phyloP scores from a whole-genome alignment of 2,113 vertebrate species.

The Nerophis lumbriciformis region DNA sequence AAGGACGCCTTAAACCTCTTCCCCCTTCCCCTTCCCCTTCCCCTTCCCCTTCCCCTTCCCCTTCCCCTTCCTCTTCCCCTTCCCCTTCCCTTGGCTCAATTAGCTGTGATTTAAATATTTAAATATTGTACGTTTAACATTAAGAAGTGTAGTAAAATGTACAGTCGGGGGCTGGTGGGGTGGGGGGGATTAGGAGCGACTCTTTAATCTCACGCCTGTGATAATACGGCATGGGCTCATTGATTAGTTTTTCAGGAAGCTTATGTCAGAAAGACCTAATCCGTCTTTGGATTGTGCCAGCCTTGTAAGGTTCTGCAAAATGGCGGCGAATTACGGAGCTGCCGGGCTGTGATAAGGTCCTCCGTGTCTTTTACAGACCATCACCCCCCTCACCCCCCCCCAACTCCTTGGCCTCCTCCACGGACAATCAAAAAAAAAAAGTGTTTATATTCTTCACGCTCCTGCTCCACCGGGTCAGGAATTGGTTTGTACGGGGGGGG shows the following conservation, averaged over 20 bases:
- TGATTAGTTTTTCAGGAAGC: slow-evolving; percentile 93
- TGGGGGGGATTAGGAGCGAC: slow-evolving; percentile 77
- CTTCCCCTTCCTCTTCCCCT: not conserved
- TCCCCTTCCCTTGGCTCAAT: slow-evolving; percentile 60
- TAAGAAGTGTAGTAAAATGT: slow-evolving; percentile 79
- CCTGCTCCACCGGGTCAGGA: slow-evolving; percentile 71
- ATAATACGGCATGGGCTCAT: slow-evolving; percentile 85
- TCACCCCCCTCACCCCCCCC: slow-evolving; percentile 53
- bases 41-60: too few relatives aligned
- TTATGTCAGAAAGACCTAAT: slow-evolving; percentile 95
- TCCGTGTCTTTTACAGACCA: slow-evolving; percentile 73
- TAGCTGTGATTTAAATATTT: slow-evolving; percentile 69
- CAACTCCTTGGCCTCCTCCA: slow-evolving; percentile 71
- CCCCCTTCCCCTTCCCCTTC: slow-evolving; percentile 35
- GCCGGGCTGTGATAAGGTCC: slow-evolving; percentile 90
- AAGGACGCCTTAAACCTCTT: slow-evolving; percentile 55
- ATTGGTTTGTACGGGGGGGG: slow-evolving; percentile 57
- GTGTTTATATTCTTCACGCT: slow-evolving; percentile 85
- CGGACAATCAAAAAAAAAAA: slow-evolving; percentile 75
- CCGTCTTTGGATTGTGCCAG: slow-evolving; percentile 87
- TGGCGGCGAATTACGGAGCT: slow-evolving; percentile 86
- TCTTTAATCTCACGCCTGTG: slow-evolving; percentile 81
- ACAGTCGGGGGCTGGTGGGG: slow-evolving; percentile 73
- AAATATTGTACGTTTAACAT: slow-evolving; percentile 68
- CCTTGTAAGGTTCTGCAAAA: slow-evolving; percentile 89